Evolutionary conservation across 2,797 vertebrate genomes (phyloP), one percentile per base, ranked within the genome.

Genomic region (Malurus splendens): DNA sequence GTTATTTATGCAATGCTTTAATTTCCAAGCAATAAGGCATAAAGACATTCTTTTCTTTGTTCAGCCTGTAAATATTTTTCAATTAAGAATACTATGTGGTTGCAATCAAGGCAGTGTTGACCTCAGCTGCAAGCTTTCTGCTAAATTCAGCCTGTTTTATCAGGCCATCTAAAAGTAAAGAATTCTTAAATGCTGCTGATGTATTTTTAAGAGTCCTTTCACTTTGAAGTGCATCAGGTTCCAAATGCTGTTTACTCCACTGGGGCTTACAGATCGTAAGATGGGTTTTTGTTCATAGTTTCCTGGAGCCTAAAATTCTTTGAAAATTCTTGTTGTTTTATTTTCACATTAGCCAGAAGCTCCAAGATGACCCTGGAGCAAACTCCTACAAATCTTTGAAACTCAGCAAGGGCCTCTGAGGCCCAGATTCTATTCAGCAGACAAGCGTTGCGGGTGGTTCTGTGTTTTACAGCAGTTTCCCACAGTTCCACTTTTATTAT

Each of bases 391-490:
- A 87, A 82, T 61, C 56, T 80, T 90, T 84, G 80, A 93, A 94
- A 86, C 30, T 80, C 61, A 73, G 6, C 39, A 79, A 84, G 48
- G 55, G 66, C 25, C 50, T 95, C 51, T 66, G 52, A 89, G 61
- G 56, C n/a, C 28, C 67, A 90, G 24, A 85, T 57, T 83, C 66
- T 93, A 61, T 71, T 91, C 64, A 92, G 32, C 33, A 82, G 59
- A 81, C 2, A 16, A 78, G 15, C 7, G 13, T 56, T 64, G 55
- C 0, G 0, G 79, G 76, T 87, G 61, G 61, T 62, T 95, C 93
- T 84, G 38, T 77, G 67, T 91, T 94, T 93, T 90, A 82, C 57
- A 61, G 83, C 27, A 78, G 38, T 87, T 96, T 92, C 86, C 87
- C 92, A 91, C 68, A 84, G 87, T 56, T 92, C 50, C 47, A 56